A percentile compares a stretch with the other conserved stretches of the same genome.
phyloP scores from a whole-genome alignment of 2,888 invertebrate genomes.

The Cetonia aurata region DNA sequence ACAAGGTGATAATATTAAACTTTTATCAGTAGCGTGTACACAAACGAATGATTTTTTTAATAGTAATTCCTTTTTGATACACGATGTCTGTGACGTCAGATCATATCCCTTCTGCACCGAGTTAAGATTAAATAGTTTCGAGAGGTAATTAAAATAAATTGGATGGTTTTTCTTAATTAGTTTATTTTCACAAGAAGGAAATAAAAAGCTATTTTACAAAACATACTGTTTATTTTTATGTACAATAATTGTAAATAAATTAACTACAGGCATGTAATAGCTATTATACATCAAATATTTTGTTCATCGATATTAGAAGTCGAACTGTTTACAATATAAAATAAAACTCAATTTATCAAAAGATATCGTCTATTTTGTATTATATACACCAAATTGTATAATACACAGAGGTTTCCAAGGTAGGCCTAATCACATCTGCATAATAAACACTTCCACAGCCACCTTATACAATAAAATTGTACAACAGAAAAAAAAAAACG shows the following conservation, averaged over 20 bases:
- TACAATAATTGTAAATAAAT: conserved; percentile 35
- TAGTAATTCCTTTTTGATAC: no score
- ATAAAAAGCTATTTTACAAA: conserved; percentile 25
- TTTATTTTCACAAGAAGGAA: neutral
- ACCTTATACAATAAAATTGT: conserved; percentile 47
- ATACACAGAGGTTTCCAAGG: conserved; percentile 49
- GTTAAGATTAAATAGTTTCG: no score
- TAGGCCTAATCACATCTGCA: conserved; percentile 49
- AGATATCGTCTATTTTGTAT: conserved; percentile 50
- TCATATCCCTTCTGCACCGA: no score
- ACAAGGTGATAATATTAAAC: no score
- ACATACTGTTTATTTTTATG: conserved; percentile 36
- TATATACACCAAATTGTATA: conserved; percentile 51
- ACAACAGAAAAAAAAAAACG: conserved; percentile 45
- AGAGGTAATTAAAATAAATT: no score
- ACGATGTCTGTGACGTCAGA: no score
- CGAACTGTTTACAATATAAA: conserved; percentile 36
- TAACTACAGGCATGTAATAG: conserved; percentile 27
- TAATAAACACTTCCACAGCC: conserved; percentile 45
- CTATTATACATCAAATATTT: conserved; percentile 28
- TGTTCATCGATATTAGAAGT: conserved; percentile 25
- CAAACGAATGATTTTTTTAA: no score
- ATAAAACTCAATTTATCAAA: conserved; percentile 49
- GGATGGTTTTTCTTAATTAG: no score
- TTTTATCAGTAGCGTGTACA: no score